A percentile compares a stretch with the other conserved stretches of the same genome.
Evolutionary conservation across 2,888 invertebrate genomes (phyloP).

Genomic region (Platypus cylindrus): DNA sequence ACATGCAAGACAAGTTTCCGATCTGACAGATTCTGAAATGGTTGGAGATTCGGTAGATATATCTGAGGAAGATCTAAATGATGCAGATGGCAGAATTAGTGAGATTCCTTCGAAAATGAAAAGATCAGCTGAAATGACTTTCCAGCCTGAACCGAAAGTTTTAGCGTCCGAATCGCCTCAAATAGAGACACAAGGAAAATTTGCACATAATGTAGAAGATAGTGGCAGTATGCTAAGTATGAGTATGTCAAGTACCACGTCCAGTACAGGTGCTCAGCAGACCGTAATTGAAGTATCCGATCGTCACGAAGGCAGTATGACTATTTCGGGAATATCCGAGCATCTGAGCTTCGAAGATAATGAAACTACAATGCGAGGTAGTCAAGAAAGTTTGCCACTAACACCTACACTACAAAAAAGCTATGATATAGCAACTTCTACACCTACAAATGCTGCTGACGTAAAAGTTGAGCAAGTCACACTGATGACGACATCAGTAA

Average conservation of each 20-base stretch:
- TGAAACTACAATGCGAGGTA: slow-evolving; percentile 24
- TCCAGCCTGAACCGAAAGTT: slow-evolving; percentile 50
- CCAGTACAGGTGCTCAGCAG: slow-evolving; percentile 34
- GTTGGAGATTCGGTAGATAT: slow-evolving; percentile 41
- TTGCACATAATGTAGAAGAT: slow-evolving; percentile 45
- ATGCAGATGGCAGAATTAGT: slow-evolving; percentile 36
- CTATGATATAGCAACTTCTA: slow-evolving; percentile 33
- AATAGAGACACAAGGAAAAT: slow-evolving; percentile 37
- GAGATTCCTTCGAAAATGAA: slow-evolving; percentile 65
- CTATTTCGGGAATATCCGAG: slow-evolving; percentile 35
- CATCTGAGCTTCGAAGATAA: slow-evolving; percentile 35
- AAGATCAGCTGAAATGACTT: slow-evolving; percentile 82
- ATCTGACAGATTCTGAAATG: slow-evolving; percentile 27
- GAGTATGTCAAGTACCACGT: slow-evolving; percentile 46
- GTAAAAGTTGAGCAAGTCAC: slow-evolving; percentile 37
- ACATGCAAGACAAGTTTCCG: slow-evolving; percentile 25
- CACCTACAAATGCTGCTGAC: slow-evolving; percentile 24
- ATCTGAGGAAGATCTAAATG: slow-evolving; percentile 42
- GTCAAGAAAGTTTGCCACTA: slow-evolving; percentile 26
- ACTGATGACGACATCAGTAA: slow-evolving; percentile 38
- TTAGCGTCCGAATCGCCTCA: slow-evolving; percentile 39
- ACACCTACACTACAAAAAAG: slow-evolving; percentile 22
- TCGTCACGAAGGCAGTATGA: slow-evolving; percentile 33
- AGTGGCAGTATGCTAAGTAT: slow-evolving; percentile 44
- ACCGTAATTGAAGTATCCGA: slow-evolving; percentile 38